Conservation (phyloP, 2,888 invertebrate genomes). For the Tipula lateralis region DNA sequence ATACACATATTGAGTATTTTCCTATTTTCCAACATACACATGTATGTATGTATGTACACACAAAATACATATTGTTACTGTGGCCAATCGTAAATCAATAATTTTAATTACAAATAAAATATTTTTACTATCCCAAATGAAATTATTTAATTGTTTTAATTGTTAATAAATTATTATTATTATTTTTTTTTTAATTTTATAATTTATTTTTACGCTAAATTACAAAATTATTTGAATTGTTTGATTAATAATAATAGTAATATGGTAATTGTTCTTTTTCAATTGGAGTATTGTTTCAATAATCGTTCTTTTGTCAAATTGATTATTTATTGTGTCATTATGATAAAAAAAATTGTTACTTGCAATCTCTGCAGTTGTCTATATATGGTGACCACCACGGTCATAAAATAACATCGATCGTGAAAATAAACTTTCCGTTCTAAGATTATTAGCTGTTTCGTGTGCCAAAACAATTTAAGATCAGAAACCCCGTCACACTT, state of each 20-base stretch:
- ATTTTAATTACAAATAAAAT: not conserved
- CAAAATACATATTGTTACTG: not conserved
- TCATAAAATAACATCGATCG: no score
- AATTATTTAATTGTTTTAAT: constrained; percentile 20
- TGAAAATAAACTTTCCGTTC: no score
- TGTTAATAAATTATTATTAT: not conserved
- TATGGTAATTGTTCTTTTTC: not conserved
- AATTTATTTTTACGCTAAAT: not conserved
- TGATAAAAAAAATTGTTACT: no score
- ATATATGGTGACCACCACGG: no score
- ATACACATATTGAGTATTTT: constrained; percentile 6
- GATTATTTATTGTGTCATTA: no score
- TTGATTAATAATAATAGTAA: not conserved
- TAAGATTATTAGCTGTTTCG: no score
- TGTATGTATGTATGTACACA: not conserved
- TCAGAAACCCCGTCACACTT: no score
- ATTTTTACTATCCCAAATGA: not conserved
- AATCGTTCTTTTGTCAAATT: not conserved
- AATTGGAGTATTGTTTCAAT: constrained; percentile 13
- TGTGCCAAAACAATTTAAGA: no score
- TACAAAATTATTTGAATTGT: not conserved
- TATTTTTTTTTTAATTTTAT: not conserved
- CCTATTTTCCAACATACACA: not conserved
- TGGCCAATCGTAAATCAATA: not conserved
- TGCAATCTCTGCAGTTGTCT: no score